Conservation (phyloP, 2,888 invertebrate species). For the Hoplodrina ambigua region DNA sequence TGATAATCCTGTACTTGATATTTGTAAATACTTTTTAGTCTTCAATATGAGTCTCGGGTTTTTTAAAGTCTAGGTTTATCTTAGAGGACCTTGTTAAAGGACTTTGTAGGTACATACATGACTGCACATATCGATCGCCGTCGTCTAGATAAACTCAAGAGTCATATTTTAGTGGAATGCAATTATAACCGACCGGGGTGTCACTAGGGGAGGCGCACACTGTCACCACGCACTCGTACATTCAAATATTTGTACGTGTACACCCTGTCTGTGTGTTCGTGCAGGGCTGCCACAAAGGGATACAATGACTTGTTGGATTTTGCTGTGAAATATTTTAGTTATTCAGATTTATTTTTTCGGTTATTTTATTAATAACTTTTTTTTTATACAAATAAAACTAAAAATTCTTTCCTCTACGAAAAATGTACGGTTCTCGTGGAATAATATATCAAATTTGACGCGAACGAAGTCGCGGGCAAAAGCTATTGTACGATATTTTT, state of each 20-base stretch:
- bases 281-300: constrained; percentile 72
- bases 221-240: constrained; percentile 76
- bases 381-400: no score
- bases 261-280: constrained; percentile 67
- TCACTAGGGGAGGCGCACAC: constrained; percentile 78
- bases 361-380: no score
- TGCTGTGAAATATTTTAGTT: not conserved
- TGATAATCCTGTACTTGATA: no score
- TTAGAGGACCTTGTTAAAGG: not conserved
- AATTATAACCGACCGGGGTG: constrained; percentile 85
- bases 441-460: no score
- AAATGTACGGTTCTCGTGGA: no score
- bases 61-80: not conserved
- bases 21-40: no score
- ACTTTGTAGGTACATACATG: constrained; percentile 12
- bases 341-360: not conserved
- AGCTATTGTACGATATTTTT: no score
- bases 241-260: constrained; percentile 78
- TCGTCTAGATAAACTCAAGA: constrained; percentile 78
- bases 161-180: constrained; percentile 89
- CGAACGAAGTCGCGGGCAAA: no score
- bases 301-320: not conserved
- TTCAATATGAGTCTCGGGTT: not conserved
- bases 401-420: no score
- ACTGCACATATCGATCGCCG: constrained; percentile 57